Evolutionary conservation across 2,113 vertebrate genomes (phyloP).

Genomic region (Cyprinodon brontotheroides): DNA sequence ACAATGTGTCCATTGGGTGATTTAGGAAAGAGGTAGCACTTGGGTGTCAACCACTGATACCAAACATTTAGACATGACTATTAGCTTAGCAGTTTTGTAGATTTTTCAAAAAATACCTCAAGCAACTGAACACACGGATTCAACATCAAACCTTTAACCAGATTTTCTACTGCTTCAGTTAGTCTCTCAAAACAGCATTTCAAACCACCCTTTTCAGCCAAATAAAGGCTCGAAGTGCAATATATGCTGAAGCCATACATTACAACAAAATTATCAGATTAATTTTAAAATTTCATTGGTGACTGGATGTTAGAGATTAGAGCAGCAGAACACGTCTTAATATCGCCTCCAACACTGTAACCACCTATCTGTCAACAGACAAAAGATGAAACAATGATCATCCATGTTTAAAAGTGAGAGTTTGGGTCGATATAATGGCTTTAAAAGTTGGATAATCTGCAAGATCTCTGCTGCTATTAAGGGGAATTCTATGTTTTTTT

Average conservation of each 20-base stretch:
- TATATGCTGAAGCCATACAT: slow-evolving; percentile 1
- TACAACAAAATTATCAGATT: slow-evolving; percentile 23
- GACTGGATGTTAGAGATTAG: slow-evolving; percentile 55
- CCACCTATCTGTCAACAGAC: background rate
- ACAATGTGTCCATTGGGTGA: too few relatives aligned
- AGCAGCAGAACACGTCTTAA: slow-evolving; percentile 4
- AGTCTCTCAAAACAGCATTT: background rate
- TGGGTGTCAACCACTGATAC: too few relatives aligned
- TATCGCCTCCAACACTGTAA: slow-evolving; percentile 3
- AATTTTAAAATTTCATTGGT: slow-evolving; percentile 51
- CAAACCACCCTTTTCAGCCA: background rate
- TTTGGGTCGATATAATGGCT: background rate
- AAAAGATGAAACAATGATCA: background rate
- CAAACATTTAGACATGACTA: too few relatives aligned
- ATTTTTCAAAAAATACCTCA: too few relatives aligned
- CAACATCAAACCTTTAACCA: background rate
- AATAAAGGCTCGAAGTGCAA: slow-evolving; percentile 18
- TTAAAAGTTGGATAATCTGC: background rate
- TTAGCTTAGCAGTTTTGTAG: too few relatives aligned
- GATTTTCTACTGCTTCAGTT: background rate
- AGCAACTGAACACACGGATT: background rate
- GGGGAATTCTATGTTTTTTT: background rate
- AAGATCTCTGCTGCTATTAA: background rate
- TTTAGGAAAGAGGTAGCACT: too few relatives aligned
- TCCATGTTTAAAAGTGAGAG: background rate